A percentile compares a stretch with the other conserved stretches of the same genome.
Conservation (phyloP, 2,888 invertebrate species). For the Lysandra bellargus region DNA sequence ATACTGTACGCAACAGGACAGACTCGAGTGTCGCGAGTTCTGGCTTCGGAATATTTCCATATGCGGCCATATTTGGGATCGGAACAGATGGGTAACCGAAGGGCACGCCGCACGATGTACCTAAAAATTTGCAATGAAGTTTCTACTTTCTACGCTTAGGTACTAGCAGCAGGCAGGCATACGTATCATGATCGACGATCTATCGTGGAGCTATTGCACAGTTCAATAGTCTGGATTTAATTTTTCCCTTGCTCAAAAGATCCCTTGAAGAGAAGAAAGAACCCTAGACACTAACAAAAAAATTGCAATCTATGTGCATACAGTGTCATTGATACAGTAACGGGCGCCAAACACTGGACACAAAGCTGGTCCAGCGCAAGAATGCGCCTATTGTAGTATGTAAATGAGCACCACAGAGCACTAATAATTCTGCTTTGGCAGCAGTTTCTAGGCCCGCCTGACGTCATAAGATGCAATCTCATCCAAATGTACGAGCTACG, state of each 20-base stretch:
- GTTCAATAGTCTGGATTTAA: no score
- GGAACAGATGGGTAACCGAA: neutral
- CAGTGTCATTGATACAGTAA: neutral
- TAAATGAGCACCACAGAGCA: neutral
- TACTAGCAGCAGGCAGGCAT: no score
- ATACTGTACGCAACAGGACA: conserved; percentile 10
- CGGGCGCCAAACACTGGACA: neutral
- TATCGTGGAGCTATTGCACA: no score
- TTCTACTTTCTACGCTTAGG: neutral
- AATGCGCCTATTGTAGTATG: neutral
- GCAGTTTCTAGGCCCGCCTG: neutral
- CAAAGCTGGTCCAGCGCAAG: neutral
- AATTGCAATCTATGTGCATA: no score
- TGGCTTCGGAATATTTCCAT: conserved; percentile 21
- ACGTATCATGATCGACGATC: no score
- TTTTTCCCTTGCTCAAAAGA: no score
- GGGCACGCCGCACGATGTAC: neutral
- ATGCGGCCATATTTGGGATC: conserved; percentile 5
- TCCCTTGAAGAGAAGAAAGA: no score
- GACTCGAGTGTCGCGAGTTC: neutral
- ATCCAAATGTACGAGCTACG: neutral
- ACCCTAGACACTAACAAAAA: no score
- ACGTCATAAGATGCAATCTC: neutral
- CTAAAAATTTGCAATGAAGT: neutral
- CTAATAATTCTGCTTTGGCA: neutral